These are phyloP conservation scores for Acanthis flammea DNA, from an alignment of 2,797 vertebrate genomes.

Conservation along the genomic window DNA sequence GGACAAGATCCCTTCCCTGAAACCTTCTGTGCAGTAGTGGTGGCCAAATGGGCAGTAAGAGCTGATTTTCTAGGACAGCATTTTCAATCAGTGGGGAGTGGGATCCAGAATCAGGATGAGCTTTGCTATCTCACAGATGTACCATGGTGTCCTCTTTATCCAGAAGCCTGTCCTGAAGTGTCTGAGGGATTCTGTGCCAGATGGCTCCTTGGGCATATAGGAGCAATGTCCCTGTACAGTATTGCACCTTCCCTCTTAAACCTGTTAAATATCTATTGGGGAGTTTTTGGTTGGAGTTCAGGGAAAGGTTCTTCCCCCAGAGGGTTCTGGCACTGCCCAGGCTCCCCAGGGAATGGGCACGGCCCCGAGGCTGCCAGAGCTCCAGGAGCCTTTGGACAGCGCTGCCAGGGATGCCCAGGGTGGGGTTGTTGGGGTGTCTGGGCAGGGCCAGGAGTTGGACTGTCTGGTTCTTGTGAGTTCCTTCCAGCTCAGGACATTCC, in stretches of 20 bases:
- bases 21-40: rapidly evolving
- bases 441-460: background rate
- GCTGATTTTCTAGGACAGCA: background rate
- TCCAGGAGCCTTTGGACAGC: background rate
- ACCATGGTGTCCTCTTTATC: background rate
- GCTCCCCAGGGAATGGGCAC: background rate
- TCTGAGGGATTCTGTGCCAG: background rate
- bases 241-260: background rate
- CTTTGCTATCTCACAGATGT: background rate
- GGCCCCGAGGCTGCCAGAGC: background rate
- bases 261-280: background rate
- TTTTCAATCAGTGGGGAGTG: background rate
- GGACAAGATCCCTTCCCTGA: background rate
- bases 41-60: background rate
- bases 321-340: background rate
- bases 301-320: background rate
- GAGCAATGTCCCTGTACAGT: background rate
- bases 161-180: background rate
- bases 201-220: rapidly evolving
- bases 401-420: background rate
- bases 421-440: background rate
- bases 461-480: background rate
- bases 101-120: background rate
- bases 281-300: background rate
- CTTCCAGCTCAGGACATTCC: background rate